Base-by-base conservation (phyloP, 1,140 invertebrate species). In the Planococcus citri region DNA sequence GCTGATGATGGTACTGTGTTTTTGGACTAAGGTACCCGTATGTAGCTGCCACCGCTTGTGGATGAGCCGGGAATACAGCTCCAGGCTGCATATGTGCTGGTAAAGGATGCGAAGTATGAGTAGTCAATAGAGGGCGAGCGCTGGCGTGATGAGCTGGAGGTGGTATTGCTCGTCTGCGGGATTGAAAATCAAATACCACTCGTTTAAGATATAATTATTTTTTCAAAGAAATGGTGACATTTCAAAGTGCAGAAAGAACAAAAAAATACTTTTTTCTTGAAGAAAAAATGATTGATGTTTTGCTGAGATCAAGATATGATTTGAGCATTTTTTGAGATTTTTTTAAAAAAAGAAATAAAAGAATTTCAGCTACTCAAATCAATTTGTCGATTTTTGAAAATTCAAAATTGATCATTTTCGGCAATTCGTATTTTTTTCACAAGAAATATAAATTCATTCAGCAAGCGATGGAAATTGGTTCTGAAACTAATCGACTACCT, bases 141-240 rank as follows among this genome's bases (percentile, higher is more conserved):
- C 87, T 89, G 75, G 87, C 87, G 79, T 93, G 91, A 79, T 92
- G 90, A 37, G 90, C 90, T 71, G 90, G 90, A 12, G 90, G 90
- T 70, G 89, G 88, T 72, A 89, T 83, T 60, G 87, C 87, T 72
- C 88, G 84, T 77, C 84, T 88, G 77, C 22, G 75, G 73, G 70
- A 33, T 6, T 3, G 3, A 33, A 71, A n/a, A n/a, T n/a, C 71
- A 73, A 72, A 37, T 41, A 71, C 74, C 68, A 29, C 25, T 24
- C 4, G 58, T 1, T 68, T 38, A 69, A 17, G 1, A 68, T 72
- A 37, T 25, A 64, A 20, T 0, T 21, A 25, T 69, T 12, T 68
- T 68, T 69, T 12, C 24, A 37, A 64, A 60, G 2, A 37, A 33
- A n/a, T n/a, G n/a, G n/a, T n/a, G 38, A 51, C 38, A 51, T 51